These are phyloP conservation scores for Burhinus bistriatus DNA, from an alignment of 2,113 vertebrate genomes.

Conservation along the genomic window DNA sequence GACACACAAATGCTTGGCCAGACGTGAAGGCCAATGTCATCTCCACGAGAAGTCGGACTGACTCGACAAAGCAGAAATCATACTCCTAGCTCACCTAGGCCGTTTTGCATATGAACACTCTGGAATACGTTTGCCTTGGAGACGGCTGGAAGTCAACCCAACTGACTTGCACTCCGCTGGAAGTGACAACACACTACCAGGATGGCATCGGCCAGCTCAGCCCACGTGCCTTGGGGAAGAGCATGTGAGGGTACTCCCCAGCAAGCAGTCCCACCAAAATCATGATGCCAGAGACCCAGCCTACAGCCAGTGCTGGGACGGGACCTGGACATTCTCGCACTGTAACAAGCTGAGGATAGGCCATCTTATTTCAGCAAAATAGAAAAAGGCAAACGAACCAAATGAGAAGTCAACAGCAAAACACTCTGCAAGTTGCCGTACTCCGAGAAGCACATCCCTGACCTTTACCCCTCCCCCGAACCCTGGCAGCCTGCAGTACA, in stretches of 20 bases:
- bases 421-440: conserved; percentile 40
- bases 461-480: conserved; percentile 68
- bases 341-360: not conserved
- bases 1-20: not conserved
- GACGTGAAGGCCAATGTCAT: fast-evolving
- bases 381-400: not conserved
- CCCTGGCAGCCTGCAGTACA: conserved; percentile 67
- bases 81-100: not conserved
- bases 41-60: not conserved
- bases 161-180: fast-evolving
- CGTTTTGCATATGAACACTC: fast-evolving
- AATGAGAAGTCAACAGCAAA: not conserved
- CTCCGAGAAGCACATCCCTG: conserved; percentile 57
- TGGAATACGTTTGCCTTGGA: fast-evolving
- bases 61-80: fast-evolving
- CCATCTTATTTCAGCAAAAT: not conserved
- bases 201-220: not conserved
- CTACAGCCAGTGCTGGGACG: not conserved
- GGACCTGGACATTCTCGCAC: not conserved
- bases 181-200: not conserved
- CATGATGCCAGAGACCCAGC: not conserved
- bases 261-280: not conserved
- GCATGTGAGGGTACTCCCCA: not conserved
- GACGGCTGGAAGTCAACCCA: not conserved
- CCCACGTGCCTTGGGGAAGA: fast-evolving